Evolutionary conservation across 1,140 invertebrate genomes (phyloP), one percentile per base, ranked within the genome.

Genomic region (Papilio glaucus): DNA sequence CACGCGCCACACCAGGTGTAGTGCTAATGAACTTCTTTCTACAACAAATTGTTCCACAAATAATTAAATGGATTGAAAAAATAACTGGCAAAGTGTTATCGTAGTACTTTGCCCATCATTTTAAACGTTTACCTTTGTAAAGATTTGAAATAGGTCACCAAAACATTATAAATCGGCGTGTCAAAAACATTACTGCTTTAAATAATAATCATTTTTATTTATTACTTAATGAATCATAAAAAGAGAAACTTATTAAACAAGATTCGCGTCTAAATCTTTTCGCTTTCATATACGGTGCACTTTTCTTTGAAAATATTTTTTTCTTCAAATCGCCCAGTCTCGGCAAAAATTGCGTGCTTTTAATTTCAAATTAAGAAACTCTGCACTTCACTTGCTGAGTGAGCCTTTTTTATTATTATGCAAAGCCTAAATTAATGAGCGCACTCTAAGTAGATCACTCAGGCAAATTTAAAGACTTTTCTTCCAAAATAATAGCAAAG

Each of bases 351-450:
- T 38, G 33, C 37, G 61, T 37, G 61, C 33, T 63, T 39, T 63
- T 63, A 63, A 63, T 63, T 63, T 37, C n/a, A 38, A 63, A 63
- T 63, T 33, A 33, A 33, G 29, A 1, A 63, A 37, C 4, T 63
- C 61, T 63, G 61, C 33, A 63, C 61, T 63, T 63, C 4, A 29
- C 24, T 33, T 33, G 26, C 1, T 33, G 13, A 49, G 45, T 49
- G 45, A 49, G 21, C 45, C 45, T 49, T 49, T 39, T 49, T 49
- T 49, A 18, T 24, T 49, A 49, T 49, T 49, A 49, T 49, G 45
- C 45, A 49, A 49, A 49, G 45, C 45, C 45, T 49, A 49, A 49
- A 21, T 49, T 49, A 49, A 49, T 49, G 45, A 49, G 45, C 45
- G 45, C 42, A 45, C 42, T 45, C 42, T 45, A 21, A 49, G 45